Evolutionary conservation across 2,113 vertebrate species (phyloP).

Genomic region (Rhinoptilus africanus): DNA sequence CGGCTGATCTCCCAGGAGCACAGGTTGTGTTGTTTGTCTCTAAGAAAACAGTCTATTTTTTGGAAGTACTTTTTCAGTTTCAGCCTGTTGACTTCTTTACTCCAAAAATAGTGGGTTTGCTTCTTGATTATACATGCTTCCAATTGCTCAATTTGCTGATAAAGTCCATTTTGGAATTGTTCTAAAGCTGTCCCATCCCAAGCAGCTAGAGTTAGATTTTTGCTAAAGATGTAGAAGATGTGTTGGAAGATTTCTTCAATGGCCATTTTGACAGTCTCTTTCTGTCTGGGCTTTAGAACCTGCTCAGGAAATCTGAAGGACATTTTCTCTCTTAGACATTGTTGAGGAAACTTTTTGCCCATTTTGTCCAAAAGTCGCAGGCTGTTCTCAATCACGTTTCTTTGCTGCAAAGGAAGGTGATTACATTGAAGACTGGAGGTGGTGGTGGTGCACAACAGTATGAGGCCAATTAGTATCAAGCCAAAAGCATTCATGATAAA

Average conservation of each 20-base stretch:
- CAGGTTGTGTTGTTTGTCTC: not conserved
- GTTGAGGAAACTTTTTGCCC: not conserved
- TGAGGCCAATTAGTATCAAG: not conserved
- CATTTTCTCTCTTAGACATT: slow-evolving; percentile 2
- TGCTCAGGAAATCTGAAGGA: slow-evolving; percentile 21
- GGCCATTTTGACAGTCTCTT: not conserved
- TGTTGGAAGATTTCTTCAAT: slow-evolving; percentile 26
- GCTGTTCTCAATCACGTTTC: not conserved
- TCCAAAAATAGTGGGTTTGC: not conserved
- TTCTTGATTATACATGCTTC: not conserved
- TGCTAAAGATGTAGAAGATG: slow-evolving; percentile 28
- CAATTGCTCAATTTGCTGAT: slow-evolving; percentile 15
- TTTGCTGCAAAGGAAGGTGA: not conserved
- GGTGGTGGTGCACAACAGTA: not conserved
- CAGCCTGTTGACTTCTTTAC: not conserved
- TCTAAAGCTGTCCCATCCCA: slow-evolving; percentile 2
- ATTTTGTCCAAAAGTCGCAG: slow-evolving; percentile 35
- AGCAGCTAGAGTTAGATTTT: slow-evolving; percentile 16
- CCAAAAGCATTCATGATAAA: slow-evolving; percentile 12
- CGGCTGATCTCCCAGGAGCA: slow-evolving; percentile 49
- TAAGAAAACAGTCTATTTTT: slow-evolving; percentile 36
- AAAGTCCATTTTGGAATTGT: slow-evolving; percentile 11
- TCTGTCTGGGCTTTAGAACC: slow-evolving; percentile 4
- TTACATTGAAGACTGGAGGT: slow-evolving; percentile 16
- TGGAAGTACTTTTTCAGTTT: slow-evolving; percentile 46